Evolutionary conservation across 1,140 invertebrate species (phyloP), one percentile per base, ranked within the genome.

Genomic region (Diorhabda carinulata): DNA sequence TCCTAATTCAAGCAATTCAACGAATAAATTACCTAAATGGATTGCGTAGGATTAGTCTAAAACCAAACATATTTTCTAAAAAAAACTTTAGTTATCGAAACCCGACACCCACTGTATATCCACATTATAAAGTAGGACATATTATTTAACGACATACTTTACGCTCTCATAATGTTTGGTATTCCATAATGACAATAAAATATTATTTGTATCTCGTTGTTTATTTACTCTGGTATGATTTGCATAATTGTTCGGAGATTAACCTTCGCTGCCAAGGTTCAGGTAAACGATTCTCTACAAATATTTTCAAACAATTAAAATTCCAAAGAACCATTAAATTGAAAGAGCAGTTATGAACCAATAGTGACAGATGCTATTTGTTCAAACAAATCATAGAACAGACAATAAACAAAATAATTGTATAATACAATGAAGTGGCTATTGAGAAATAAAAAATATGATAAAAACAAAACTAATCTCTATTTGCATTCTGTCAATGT

Each of bases 161-260:
- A 3, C 6, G 4, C 4, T 52, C 47, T 52, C 47, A 52, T 52
- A 52, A 52, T n/a, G 47, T n/a, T 52, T 4, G 47, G 47, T 52
- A 4, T 52, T 52, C 4, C 4, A 4, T 52, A 25, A 25, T 25
- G 25, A 52, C 47, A 52, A 52, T 4, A 52, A 52, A 52, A 52
- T 52, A 52, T 52, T 52, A n/a, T 52, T 52, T 3, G n/a, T 6
- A 6, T 52, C 47, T 52, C n/a, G 47, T 52, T 52, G 4, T 52
- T 52, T 52, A 52, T 52, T 52, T 52, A 52, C 47, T 52, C 2
- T 52, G 6, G 4, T 52, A 52, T 4, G 47, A 52, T 52, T 52
- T 52, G 47, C 47, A 52, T 52, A 52, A 52, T 52, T 52, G 47
- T 52, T 52, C n/a, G 47, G 47, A 52, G 47, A 52, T 52, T 52